Percentiles rank a stretch among this genome's conserved stretches.
phyloP scores from a whole-genome alignment of 2,113 vertebrate genomes.

The Camelus bactrianus region DNA sequence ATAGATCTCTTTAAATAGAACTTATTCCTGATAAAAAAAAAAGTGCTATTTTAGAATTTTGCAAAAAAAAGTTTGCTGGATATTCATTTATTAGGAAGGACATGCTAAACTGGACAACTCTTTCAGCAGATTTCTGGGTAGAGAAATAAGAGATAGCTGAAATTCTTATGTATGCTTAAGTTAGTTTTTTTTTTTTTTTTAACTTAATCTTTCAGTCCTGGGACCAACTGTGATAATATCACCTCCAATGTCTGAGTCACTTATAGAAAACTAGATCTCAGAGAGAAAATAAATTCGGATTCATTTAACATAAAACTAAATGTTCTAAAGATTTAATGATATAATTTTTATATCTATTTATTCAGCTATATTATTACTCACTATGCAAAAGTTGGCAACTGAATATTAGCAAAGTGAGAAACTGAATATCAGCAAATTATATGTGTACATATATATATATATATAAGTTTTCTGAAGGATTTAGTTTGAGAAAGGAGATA shows the following conservation, averaged over 20 bases:
- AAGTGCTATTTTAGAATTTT: background rate
- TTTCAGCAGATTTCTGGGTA: background rate
- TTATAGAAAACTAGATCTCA: background rate
- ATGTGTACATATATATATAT: background rate
- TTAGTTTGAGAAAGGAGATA: background rate
- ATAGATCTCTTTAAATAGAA: background rate
- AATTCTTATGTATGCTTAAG: background rate
- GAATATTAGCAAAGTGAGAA: background rate
- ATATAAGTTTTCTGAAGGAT: background rate
- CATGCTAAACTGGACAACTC: background rate
- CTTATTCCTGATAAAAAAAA: background rate
- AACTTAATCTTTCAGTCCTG: background rate
- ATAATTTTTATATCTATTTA: background rate
- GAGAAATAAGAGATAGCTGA: background rate
- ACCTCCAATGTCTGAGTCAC: background rate
- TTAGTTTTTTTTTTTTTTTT: background rate
- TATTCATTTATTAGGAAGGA: background rate
- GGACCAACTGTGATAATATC: background rate
- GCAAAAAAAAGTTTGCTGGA: background rate
- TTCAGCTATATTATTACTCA: background rate
- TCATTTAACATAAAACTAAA: background rate
- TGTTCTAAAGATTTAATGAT: background rate
- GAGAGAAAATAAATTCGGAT: background rate
- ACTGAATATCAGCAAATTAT: background rate
- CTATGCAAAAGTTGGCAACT: background rate